phyloP scores from a whole-genome alignment of 1,140 invertebrate genomes.

The Drosophila navojoa region DNA sequence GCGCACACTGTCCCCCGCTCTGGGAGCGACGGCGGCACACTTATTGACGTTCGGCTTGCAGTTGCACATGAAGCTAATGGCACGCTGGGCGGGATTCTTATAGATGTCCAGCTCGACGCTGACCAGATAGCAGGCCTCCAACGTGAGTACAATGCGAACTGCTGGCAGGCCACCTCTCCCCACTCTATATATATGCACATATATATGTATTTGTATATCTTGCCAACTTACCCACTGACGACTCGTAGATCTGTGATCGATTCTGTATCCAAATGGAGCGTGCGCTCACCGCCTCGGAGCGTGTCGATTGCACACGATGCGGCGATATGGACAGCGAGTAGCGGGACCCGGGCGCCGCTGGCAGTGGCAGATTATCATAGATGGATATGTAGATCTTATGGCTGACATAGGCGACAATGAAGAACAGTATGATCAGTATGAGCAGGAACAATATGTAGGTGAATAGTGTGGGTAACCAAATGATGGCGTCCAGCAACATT shows the following conservation, averaged over 20 bases:
- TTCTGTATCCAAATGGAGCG: conserved; percentile 63
- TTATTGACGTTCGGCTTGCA: conserved; percentile 8
- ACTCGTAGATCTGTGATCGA: conserved; percentile 43
- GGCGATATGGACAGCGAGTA: conserved; percentile 1
- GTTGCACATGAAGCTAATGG: conserved; percentile 59
- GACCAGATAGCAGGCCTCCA: conserved; percentile 73
- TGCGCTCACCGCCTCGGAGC: conserved; percentile 28
- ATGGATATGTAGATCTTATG: conserved; percentile 78
- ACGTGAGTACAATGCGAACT: conserved; percentile 60
- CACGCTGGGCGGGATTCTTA: conserved; percentile 20
- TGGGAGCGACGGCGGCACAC: conserved; percentile 32
- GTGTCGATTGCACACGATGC: conserved; percentile 30
- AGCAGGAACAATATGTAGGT: conserved; percentile 73
- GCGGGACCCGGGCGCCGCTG: conserved; percentile 25
- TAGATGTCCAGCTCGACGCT: conserved; percentile 53
- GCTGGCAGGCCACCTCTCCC: neutral
- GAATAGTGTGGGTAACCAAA: conserved; percentile 79
- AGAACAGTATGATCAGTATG: conserved; percentile 75
- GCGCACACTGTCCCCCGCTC: conserved; percentile 8
- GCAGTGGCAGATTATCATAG: conserved; percentile 75
- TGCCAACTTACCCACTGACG: conserved; percentile 53
- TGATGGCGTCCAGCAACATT: conserved; percentile 77
- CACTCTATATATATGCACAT: neutral
- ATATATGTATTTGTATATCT: neutral
- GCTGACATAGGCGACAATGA: conserved; percentile 78